Evolutionary conservation across 2,113 vertebrate species (phyloP).

Genomic region (Nasalis larvatus): DNA sequence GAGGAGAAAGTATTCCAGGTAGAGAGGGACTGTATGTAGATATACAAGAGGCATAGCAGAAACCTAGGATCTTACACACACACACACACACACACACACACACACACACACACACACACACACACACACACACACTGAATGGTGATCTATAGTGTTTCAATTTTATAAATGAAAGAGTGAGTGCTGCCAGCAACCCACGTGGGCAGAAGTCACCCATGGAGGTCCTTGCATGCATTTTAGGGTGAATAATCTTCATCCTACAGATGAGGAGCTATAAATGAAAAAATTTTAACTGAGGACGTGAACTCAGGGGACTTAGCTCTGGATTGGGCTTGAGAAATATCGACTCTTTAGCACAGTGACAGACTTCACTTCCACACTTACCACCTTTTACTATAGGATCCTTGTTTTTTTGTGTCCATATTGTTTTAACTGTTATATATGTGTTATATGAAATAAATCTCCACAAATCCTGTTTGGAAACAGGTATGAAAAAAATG

Average conservation of each 20-base stretch:
- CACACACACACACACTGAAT: neutral
- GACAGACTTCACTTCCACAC: neutral
- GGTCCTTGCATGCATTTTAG: rapidly evolving
- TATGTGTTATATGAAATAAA: neutral
- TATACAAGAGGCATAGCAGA: neutral
- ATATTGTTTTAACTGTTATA: neutral
- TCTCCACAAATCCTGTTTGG: neutral
- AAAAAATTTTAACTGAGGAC: neutral
- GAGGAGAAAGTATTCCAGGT: neutral
- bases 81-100: neutral
- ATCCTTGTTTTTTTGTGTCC: neutral
- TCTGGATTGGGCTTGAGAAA: neutral
- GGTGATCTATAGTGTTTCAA: neutral
- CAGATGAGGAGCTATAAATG: neutral
- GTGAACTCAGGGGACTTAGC: neutral
- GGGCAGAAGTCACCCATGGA: neutral
- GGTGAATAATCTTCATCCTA: neutral
- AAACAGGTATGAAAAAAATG: neutral
- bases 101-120: neutral
- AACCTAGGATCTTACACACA: neutral
- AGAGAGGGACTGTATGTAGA: neutral
- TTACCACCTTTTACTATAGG: neutral
- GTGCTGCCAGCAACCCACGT: neutral
- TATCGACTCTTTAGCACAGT: neutral
- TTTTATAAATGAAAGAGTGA: neutral